phyloP scores from a whole-genome alignment of 1,140 invertebrate genomes.

The Macrosteles quadrilineatus region DNA sequence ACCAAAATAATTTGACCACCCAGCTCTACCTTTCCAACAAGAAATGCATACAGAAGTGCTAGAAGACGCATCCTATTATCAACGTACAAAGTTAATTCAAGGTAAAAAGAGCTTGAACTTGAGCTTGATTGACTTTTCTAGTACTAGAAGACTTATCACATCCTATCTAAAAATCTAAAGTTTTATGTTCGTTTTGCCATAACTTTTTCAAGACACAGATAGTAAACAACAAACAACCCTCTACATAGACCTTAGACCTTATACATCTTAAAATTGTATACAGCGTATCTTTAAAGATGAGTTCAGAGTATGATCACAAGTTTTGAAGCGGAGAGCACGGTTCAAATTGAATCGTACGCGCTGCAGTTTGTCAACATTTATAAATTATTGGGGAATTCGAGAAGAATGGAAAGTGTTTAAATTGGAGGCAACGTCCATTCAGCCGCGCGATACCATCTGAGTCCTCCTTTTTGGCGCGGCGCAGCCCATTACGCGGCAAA shows the following conservation, averaged over 20 bases:
- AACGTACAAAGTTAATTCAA: too few species aligned
- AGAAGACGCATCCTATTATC: too few species aligned
- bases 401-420: conserved; percentile 27
- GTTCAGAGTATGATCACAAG: too few species aligned
- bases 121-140: too few species aligned
- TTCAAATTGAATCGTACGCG: conserved; percentile 15
- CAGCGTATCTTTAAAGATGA: not conserved
- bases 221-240: not conserved
- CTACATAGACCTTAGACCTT: not conserved
- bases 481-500: conserved; percentile 11
- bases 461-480: not conserved
- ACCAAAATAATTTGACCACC: too few species aligned
- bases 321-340: not conserved
- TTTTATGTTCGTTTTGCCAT: not conserved
- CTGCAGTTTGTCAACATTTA: conserved; percentile 18
- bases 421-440: conserved; percentile 22
- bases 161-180: not conserved
- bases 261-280: not conserved
- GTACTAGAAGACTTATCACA: too few species aligned
- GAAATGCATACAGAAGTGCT: too few species aligned
- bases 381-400: conserved; percentile 24
- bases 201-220: not conserved
- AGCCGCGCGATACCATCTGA: not conserved
- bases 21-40: too few species aligned
- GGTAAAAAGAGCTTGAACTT: too few species aligned